Percentiles rank a stretch among this genome's conserved stretches.
Conservation (phyloP, 1,140 invertebrate species). For the Arctopsyche grandis region DNA sequence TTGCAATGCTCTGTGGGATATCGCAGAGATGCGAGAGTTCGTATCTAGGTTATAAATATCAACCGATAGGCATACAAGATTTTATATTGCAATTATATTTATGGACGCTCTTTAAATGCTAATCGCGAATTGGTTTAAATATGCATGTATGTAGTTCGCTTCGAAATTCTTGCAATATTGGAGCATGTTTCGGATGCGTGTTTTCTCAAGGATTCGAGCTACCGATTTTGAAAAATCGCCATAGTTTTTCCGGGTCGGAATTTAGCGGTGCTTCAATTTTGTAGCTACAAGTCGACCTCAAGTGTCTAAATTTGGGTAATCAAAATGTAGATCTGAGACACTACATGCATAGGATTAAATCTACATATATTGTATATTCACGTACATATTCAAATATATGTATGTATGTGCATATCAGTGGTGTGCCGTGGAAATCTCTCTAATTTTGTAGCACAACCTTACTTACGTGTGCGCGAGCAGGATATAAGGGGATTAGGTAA, state of each 20-base stretch:
- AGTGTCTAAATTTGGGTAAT: no score
- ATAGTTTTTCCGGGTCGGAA: background rate
- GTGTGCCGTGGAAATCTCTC: background rate
- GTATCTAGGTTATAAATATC: background rate
- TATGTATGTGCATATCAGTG: background rate
- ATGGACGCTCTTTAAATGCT: background rate
- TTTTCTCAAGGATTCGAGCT: background rate
- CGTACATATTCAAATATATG: background rate
- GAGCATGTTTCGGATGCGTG: background rate
- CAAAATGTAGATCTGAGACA: no score
- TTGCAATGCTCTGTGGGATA: background rate
- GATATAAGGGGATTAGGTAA: no score
- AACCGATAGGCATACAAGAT: no score
- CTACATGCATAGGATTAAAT: background rate
- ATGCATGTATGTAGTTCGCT: no score
- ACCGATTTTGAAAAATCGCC: background rate
- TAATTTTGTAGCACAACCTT: no score
- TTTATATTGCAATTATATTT: no score
- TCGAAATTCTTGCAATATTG: no score
- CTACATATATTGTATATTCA: background rate
- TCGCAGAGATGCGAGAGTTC: background rate
- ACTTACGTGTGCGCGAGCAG: no score
- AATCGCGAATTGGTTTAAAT: conserved; percentile 4
- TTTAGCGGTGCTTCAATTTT: background rate
- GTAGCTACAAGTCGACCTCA: no score